Evolutionary conservation across 2,113 vertebrate genomes (phyloP), one percentile per base, ranked within the genome.

Genomic region (Tragelaphus strepsiceros): DNA sequence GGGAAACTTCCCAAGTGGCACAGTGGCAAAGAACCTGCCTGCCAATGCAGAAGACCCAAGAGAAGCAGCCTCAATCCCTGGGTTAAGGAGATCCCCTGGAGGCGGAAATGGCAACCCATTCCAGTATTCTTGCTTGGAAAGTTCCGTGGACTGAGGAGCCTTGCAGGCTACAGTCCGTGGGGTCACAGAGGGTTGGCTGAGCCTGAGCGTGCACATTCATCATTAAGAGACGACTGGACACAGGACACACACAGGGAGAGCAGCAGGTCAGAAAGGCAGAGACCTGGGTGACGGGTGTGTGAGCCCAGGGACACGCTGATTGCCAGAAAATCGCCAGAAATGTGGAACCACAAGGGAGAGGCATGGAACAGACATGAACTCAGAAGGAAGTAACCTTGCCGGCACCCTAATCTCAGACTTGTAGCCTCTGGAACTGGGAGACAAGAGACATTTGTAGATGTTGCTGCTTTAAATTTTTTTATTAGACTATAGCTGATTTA

Each of bases 1-100:
- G 35, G 21, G 22, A 24, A 43, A 2, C 5, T 77, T 77, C 35
- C 35, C 71, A 43, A 26, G 35, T 24, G 22, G 35, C 0, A 0
- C 35, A 24, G 71, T 39, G 5, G 71, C 22, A 24, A 77, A 43
- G 35, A 77, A 26, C 12, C 35, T 77, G 6, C 35, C 22, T 43
- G 6, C 6, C 71, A 26, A 0, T 43, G 35, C 71, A 77, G 22
- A 24, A 26, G 71, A 26, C 71, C 21, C 71, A 26, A 39, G 35
- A 77, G 12, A 39, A 4, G 22, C 71, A 77, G 35, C 22, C 14
- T 77, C 22, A 77, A 26, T 7, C 71, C 22, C 22, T 77, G 12
- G 22, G 12, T 43, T 24, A 39, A 43, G 4, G 12, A 39, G 71
- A 43, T 43, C 71, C 22, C 71, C 35, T 43, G 22, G 35, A 43